phyloP scores from a whole-genome alignment of 2,888 invertebrate species.

The Dermolepida albohirtum region DNA sequence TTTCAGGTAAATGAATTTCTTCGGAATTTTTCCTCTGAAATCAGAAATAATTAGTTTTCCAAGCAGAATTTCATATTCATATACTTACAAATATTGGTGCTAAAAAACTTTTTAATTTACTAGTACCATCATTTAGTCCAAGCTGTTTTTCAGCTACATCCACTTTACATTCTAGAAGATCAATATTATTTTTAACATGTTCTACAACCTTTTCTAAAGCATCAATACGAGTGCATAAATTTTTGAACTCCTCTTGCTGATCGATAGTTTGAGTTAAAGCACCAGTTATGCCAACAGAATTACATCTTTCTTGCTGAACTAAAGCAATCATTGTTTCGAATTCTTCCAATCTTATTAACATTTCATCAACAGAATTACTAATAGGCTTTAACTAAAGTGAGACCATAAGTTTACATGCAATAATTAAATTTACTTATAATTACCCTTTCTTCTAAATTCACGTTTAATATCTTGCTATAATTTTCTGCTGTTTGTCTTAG shows the following conservation, averaged over 20 bases:
- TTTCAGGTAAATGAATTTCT: constrained; percentile 18
- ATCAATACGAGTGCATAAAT: constrained; percentile 69
- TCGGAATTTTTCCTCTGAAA: constrained; percentile 46
- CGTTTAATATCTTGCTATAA: constrained; percentile 92
- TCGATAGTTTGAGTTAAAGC: constrained; percentile 67
- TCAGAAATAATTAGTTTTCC: constrained; percentile 4
- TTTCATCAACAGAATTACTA: constrained; percentile 74
- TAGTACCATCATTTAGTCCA: constrained; percentile 69
- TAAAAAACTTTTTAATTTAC: constrained; percentile 69
- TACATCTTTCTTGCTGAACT: constrained; percentile 66
- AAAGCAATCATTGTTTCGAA: constrained; percentile 72
- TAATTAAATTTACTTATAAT: constrained; percentile 18
- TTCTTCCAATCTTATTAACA: constrained; percentile 76
- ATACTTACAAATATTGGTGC: constrained; percentile 69
- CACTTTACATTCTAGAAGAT: constrained; percentile 69
- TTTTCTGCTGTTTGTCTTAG: constrained; percentile 75
- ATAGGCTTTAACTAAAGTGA: constrained; percentile 62
- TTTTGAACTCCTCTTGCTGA: constrained; percentile 68
- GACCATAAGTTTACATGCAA: constrained; percentile 10
- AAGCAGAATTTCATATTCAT: neutral
- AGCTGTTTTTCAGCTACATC: constrained; percentile 73
- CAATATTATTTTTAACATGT: constrained; percentile 68
- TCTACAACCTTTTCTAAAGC: constrained; percentile 69
- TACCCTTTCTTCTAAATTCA: constrained; percentile 80
- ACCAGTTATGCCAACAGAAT: constrained; percentile 65